Conservation (phyloP, 2,797 vertebrate genomes). For the Threskiornis aethiopicus region DNA sequence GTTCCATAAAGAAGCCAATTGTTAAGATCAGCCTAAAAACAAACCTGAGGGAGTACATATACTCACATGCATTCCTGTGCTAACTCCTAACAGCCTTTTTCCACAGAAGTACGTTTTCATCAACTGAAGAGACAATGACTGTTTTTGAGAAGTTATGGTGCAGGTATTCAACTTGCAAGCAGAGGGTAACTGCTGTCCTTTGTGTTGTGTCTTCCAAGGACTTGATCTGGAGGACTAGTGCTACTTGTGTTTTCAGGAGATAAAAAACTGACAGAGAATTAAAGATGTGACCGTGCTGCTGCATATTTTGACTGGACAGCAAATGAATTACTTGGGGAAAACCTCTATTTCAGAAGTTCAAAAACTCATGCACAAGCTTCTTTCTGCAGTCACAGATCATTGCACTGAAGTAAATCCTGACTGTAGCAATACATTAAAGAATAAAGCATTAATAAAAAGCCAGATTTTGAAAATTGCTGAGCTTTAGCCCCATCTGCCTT, state of each 20-base stretch:
- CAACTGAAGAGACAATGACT: neutral
- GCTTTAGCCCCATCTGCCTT: neutral
- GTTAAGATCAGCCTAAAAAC: neutral
- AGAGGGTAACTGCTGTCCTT: neutral
- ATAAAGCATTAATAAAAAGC: neutral
- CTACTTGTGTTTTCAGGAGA: neutral
- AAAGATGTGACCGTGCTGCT: neutral
- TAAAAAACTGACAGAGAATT: neutral
- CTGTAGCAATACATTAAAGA: neutral
- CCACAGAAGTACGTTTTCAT: neutral
- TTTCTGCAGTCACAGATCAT: neutral
- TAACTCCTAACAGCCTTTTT: neutral
- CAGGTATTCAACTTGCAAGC: neutral
- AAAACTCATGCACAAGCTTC: rapidly evolving
- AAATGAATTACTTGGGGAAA: neutral
- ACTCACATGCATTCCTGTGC: neutral
- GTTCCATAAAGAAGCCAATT: neutral
- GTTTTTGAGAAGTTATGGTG: neutral
- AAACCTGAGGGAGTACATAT: rapidly evolving
- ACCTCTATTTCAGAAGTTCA: neutral
- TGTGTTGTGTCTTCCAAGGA: neutral
- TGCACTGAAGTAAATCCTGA: neutral
- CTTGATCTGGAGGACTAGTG: neutral
- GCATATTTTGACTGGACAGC: neutral
- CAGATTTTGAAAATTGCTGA: neutral